A percentile compares a stretch with the other conserved stretches of the same genome.
Conservation (phyloP, 2,113 vertebrate species). For the Eulemur rufifrons region DNA sequence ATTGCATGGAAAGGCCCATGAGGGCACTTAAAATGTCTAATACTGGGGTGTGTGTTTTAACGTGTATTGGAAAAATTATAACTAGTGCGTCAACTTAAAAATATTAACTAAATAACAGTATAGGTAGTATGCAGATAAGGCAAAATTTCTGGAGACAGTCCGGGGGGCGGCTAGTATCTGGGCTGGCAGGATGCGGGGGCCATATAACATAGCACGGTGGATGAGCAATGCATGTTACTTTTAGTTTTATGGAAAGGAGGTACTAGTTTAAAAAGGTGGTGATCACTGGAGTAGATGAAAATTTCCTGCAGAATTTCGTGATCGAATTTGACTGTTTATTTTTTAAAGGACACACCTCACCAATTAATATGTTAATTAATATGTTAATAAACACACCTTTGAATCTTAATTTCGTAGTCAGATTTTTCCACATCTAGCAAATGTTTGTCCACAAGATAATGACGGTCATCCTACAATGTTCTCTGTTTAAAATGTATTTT, state of each 20-base stretch:
- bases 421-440: neutral
- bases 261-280: neutral
- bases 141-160: neutral
- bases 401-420: neutral
- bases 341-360: neutral
- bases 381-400: neutral
- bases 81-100: neutral
- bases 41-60: neutral
- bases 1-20: neutral
- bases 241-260: neutral
- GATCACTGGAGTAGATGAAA: neutral
- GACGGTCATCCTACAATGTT: accelerated
- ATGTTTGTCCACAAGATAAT: neutral
- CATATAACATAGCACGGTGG: accelerated
- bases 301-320: neutral
- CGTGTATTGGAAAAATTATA: neutral
- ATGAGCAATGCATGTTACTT: neutral
- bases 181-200: accelerated
- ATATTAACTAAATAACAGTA: neutral
- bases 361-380: neutral
- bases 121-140: neutral
- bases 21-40: neutral
- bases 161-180: accelerated
- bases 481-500: neutral
- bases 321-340: neutral